Evolutionary conservation across 2,113 vertebrate genomes (phyloP), one percentile per base, ranked within the genome.

Genomic region (Misgurnus anguillicaudatus): DNA sequence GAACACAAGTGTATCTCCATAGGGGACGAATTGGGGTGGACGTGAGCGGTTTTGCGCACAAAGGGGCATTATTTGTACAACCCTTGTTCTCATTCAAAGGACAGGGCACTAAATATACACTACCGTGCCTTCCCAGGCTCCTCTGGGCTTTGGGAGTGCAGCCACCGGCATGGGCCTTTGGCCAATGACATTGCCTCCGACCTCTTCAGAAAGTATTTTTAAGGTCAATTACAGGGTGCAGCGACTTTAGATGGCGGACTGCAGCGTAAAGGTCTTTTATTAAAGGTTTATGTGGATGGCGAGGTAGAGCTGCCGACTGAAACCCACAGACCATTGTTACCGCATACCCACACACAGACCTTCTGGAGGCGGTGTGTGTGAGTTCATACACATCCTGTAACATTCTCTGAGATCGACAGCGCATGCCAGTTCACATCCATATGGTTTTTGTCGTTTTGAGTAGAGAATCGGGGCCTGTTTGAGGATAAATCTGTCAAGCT

Each of bases 141-240:
- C 88, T 92, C 86, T 87, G 82, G 87, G 89, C 85, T 90, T 85
- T 69, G 83, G 87, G 74, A 87, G 80, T 80, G 87, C 83, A 77
- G 89, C 90, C 88, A 83, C 89, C 68, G 79, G 24, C 82, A 87
- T 88, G 91, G 92, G 89, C 88, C 88, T 80, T 88, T 89, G 91
- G 89, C 90, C 92, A 93, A 91, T 90, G 91, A 90, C 91, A 93
- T 90, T 88, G 89, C 89, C 87, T 88, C 85, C 89, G 89, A 92
- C 92, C 90, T 93, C 90, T 91, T 89, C 84, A 86, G 89, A 92
- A 92, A 93, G 91, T 92, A 93, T 93, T 93, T 93, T 94, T 93
- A 93, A 93, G 93, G 92, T 94, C 92, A 92, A 94, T 94, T 94
- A 94, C 91, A 94, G 93, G 90, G 93, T 92, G 88, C 89, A 89